A percentile compares a stretch with the other conserved stretches of the same genome.
These are phyloP conservation scores for Pollachius pollachius DNA, from an alignment of 2,113 vertebrate species.

Conservation along the genomic window DNA sequence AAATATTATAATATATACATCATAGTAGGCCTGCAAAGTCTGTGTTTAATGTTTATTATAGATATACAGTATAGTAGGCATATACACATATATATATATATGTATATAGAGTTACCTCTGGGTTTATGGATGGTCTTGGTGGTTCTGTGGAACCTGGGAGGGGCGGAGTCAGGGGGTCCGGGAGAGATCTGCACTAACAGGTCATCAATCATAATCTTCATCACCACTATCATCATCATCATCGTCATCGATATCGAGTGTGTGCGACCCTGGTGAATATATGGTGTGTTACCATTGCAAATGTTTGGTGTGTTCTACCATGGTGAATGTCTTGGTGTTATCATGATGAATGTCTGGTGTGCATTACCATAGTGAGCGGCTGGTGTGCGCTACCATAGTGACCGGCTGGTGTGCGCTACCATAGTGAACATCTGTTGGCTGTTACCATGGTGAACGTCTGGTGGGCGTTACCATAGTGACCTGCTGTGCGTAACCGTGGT, in stretches of 20 bases:
- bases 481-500: neutral
- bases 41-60: no score
- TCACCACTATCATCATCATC: neutral
- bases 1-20: no score
- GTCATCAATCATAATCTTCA: neutral
- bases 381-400: neutral
- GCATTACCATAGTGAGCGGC: neutral
- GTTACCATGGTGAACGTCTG: conserved; percentile 55
- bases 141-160: conserved; percentile 34
- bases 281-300: no score
- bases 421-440: neutral
- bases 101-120: conserved; percentile 36
- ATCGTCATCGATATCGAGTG: neutral
- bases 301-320: neutral
- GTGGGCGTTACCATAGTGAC: neutral
- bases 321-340: neutral
- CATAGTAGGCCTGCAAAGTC: neutral
- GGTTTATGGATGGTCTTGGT: conserved; percentile 55
- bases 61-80: no score
- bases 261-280: no score
- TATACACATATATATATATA: no score
- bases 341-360: conserved; percentile 54
- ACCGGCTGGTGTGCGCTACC: no score
- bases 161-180: conserved; percentile 30
- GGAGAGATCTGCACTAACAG: neutral